Conservation (phyloP, 1,140 invertebrate species). For the Cotesia chilonis region DNA sequence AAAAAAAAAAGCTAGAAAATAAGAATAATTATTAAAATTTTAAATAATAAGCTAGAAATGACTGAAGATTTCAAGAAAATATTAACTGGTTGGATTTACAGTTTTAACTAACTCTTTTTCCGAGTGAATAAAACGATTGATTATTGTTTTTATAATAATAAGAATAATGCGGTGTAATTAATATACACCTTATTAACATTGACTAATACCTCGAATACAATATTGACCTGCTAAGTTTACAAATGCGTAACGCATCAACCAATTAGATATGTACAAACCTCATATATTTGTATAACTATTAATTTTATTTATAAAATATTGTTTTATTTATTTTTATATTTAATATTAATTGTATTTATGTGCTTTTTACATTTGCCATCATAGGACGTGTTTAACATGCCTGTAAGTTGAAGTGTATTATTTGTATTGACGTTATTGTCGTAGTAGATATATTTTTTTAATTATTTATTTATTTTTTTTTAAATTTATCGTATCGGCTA, state of each 20-base stretch:
- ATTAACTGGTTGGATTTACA: constrained; percentile 10
- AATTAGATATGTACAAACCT: constrained; percentile 34
- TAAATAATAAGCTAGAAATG: not conserved
- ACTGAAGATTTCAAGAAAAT: not conserved
- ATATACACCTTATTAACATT: constrained; percentile 4
- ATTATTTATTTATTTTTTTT: constrained; percentile 3
- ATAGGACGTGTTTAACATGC: constrained; percentile 65
- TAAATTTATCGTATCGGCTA: not conserved
- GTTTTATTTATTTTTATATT: constrained; percentile 15
- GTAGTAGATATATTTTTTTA: constrained; percentile 21
- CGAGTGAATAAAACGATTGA: constrained; percentile 21
- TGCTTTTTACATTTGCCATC: constrained; percentile 59
- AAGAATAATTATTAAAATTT: not conserved
- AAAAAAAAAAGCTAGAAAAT: constrained; percentile 29
- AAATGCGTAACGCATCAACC: constrained; percentile 22
- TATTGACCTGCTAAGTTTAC: constrained; percentile 24
- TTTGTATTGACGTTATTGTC: constrained; percentile 40
- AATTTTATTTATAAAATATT: too few species aligned
- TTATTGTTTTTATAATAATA: not conserved
- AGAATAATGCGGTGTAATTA: too few species aligned
- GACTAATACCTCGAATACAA: constrained; percentile 17
- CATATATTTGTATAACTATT: too few species aligned
- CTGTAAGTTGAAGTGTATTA: constrained; percentile 61
- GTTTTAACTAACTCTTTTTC: constrained; percentile 13
- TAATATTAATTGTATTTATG: constrained; percentile 57